Percentiles rank a stretch among this genome's conserved stretches.
Evolutionary conservation across 2,797 vertebrate genomes (phyloP).

Genomic region (Lagodon rhomboides): DNA sequence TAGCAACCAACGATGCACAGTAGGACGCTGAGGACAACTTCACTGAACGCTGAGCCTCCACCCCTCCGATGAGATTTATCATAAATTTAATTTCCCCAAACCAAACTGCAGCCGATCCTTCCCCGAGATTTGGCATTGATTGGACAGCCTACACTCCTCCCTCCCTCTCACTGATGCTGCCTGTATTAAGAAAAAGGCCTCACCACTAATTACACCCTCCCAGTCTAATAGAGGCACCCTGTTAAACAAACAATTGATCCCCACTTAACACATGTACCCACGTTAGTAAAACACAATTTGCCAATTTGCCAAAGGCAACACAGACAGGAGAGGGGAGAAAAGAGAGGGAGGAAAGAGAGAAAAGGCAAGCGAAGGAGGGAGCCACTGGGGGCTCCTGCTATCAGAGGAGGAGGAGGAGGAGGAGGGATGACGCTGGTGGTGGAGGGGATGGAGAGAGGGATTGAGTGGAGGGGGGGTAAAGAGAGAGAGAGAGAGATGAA

Average conservation of each 20-base stretch:
- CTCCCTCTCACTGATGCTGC: constrained; percentile 66
- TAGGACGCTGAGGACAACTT: constrained; percentile 82
- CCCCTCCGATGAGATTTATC: constrained; percentile 78
- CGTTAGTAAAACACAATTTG: constrained; percentile 92
- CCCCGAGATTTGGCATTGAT: constrained; percentile 87
- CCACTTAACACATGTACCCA: constrained; percentile 88
- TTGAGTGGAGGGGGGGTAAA: constrained; percentile 45
- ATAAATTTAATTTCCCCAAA: constrained; percentile 84
- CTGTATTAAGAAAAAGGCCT: constrained; percentile 83
- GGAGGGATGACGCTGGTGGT: constrained; percentile 41
- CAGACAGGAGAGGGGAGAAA: constrained; percentile 70
- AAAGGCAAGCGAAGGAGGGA: constrained; percentile 63
- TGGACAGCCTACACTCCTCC: constrained; percentile 71
- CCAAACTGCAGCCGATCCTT: constrained; percentile 80
- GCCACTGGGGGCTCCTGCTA: constrained; percentile 70
- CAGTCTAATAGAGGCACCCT: constrained; percentile 89
- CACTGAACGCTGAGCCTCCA: constrained; percentile 76
- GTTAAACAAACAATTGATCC: constrained; percentile 91
- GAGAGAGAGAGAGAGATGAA: constrained; percentile 51
- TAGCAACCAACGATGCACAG: constrained; percentile 82
- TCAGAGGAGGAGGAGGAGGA: constrained; percentile 49
- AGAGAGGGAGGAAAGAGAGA: constrained; percentile 68
- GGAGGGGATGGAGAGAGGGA: constrained; percentile 20
- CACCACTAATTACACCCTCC: constrained; percentile 90
- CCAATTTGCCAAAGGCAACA: constrained; percentile 92